Evolutionary conservation across 2,797 vertebrate species (phyloP).

Genomic region (Gobionotothen gibberifrons): DNA sequence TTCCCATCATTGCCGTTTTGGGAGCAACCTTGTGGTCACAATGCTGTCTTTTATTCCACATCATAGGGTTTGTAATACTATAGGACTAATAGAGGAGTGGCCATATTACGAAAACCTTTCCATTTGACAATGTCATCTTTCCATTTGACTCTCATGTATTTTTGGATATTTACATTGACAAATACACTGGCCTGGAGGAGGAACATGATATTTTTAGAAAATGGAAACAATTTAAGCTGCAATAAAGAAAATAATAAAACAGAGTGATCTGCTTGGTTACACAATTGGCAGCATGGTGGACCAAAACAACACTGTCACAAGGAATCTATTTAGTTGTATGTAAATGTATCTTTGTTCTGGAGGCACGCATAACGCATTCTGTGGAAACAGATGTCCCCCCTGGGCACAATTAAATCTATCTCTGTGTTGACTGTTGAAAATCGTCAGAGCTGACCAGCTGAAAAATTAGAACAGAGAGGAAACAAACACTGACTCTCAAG

Average conservation of each 20-base stretch:
- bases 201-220: slow-evolving; percentile 11
- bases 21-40: slow-evolving; percentile 6
- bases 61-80: not conserved
- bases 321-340: not conserved
- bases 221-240: slow-evolving; percentile 14
- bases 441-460: not conserved
- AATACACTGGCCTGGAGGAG: not conserved
- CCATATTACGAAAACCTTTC: slow-evolving; percentile 3
- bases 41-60: not conserved
- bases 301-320: not conserved
- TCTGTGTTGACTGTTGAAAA: not conserved
- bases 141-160: not conserved
- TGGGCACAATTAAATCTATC: not conserved
- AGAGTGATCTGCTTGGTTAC: not conserved
- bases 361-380: not conserved
- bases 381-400: not conserved
- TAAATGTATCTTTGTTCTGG: not conserved
- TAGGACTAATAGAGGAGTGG: not conserved
- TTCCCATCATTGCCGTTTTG: slow-evolving; percentile 23
- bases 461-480: slow-evolving; percentile 8
- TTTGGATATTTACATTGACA: slow-evolving; percentile 1
- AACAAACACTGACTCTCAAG: slow-evolving; percentile 11
- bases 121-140: slow-evolving; percentile 3
- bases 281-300: not conserved
- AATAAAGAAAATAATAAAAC: not conserved